Evolutionary conservation across 2,888 invertebrate species (phyloP), one percentile per base, ranked within the genome.

Genomic region (Polyploca ridens): DNA sequence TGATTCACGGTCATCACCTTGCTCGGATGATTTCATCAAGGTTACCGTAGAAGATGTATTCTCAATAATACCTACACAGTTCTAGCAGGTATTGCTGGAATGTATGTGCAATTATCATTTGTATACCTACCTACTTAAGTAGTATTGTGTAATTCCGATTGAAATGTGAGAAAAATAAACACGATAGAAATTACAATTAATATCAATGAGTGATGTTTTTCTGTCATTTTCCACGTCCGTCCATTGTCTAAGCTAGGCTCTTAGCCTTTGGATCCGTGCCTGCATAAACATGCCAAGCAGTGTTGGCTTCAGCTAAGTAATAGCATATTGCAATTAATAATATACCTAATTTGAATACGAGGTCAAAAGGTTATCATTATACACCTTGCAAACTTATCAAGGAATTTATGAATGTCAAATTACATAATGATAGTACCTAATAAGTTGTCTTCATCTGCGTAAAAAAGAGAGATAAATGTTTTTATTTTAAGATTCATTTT

Each of bases 201-300:
- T 74, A 76, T 76, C 73, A 75, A 78, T 78, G 76, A 74, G 74
- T 70, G 76, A 73, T 76, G 77, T 82, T 82, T 83, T 85, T 84
- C 85, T 87, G 87, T 87, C 86, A 89, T 87, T 85, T 82, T 74
- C 70, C 73, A 86, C 87, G 85, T 90, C 90, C 92, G 91, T 70
- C 85, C 83, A 91, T 92, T 91, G 91, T 91, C 76, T 82, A 76
- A 11, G 11, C 10, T 68, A 61, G 58, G 11, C 58, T 69, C n/a
- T 35, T 14, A 69, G 71, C 70, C 77, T 78, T 78, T 77, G 75
- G 71, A 77, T 71, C 72, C 74, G 72, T 74, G 71, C 75, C 73
- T 76, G 75, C 46, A 44, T 59, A 35, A 59, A 59, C 16, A 59
- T 59, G 35, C 33, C 59, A 10, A 1, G 16, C 59, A n/a, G 0